Base-by-base conservation (phyloP, 2,888 invertebrate species). In the Ctenicera cuprea region DNA sequence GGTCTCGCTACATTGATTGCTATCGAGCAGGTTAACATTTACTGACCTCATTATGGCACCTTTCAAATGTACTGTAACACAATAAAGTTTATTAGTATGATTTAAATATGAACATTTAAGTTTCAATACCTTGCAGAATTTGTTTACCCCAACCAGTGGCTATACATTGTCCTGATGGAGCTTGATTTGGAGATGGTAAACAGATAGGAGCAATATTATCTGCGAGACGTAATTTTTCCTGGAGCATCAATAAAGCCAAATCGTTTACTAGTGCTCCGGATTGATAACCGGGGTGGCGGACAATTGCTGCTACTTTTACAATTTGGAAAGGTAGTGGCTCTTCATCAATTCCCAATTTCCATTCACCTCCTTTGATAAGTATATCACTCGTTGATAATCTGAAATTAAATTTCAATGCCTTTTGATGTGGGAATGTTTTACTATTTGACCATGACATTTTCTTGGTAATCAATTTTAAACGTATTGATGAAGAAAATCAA, bases 111-210 rank as follows among this genome's bases (percentile, higher is more conserved):
- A 52, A 52, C 8, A 37, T 38, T 7, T 38, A 20, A 16, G 3
- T 14, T 1, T 43, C 14, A 12, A 90, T 88, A 95, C 95, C 90
- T 90, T 93, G 92, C 62, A 95, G 84, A 4, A 94, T 92, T 77
- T 90, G 89, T 85, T 95, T 94, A 78, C 95, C 95, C 95, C 95
- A 96, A 61, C 95, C 95, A 64, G 95, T 94, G 0, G 93, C 92
- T 5, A 94, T 90, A 78, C 95, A 95, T 63, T 91, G 91, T 0
- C 85, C 85, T 77, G 84, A 91, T 71, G 90, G 89, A 0, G 91
- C 90, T 75, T 92, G 91, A 63, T 90, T 82, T 0, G 88, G 88
- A 4, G 88, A 84, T 0, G 91, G 91, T 52, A 95, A 86, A 82
- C 95, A 95, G 48, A 95, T 91, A 0, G 93, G 91, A 80, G 92